These are phyloP conservation scores for Neodiprion virginianus DNA, from an alignment of 1,140 invertebrate species.

Conservation along the genomic window DNA sequence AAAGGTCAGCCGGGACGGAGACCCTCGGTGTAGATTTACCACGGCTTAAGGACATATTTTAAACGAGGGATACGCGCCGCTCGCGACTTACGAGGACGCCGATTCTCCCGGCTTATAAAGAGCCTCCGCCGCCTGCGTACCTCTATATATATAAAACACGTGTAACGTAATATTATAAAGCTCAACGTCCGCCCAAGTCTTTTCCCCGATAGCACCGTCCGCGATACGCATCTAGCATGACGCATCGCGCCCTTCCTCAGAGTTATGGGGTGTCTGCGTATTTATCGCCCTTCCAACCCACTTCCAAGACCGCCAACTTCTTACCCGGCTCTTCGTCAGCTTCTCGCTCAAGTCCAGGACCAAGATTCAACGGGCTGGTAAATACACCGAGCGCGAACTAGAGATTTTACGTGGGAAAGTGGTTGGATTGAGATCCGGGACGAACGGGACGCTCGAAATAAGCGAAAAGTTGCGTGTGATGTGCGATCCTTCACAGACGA, in stretches of 20 bases:
- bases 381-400: too few species aligned
- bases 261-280: slow-evolving; percentile 1
- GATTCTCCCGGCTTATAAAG: neutral
- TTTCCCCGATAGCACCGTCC: neutral
- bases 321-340: too few species aligned
- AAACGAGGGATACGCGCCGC: neutral
- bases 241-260: neutral
- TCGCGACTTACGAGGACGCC: neutral
- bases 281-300: neutral
- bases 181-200: neutral
- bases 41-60: neutral
- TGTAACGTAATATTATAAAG: neutral
- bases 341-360: too few species aligned
- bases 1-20: neutral
- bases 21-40: neutral
- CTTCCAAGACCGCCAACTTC: too few species aligned
- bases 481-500: too few species aligned
- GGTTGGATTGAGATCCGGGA: too few species aligned
- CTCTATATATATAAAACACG: neutral
- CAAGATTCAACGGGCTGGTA: too few species aligned
- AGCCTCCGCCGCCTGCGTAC: too few species aligned
- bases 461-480: too few species aligned
- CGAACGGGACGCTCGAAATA: too few species aligned
- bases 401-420: too few species aligned
- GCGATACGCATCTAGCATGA: slow-evolving; percentile 1